phyloP scores from a whole-genome alignment of 1,140 invertebrate genomes.

The Octopus bimaculoides region DNA sequence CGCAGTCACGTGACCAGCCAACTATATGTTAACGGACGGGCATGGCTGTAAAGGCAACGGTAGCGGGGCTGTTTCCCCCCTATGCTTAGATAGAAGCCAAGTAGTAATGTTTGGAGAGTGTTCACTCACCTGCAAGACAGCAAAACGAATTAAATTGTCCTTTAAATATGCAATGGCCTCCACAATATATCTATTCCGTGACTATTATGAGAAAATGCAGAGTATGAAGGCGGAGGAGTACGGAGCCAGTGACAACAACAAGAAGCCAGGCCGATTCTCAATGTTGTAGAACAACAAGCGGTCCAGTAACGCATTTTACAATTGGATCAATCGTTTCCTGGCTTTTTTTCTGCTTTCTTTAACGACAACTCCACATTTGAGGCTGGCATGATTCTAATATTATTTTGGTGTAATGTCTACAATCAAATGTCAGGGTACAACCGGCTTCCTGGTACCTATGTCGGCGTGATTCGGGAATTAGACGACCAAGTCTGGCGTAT shows the following conservation, averaged over 20 bases:
- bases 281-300: not conserved
- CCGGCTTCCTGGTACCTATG: constrained; percentile 9
- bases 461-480: constrained; percentile 5
- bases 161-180: no score
- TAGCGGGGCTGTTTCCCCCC: not conserved
- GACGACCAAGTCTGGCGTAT: constrained; percentile 6
- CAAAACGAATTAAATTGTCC: no score
- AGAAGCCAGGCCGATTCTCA: not conserved
- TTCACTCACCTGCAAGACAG: not conserved
- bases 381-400: not conserved
- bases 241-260: not conserved
- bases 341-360: not conserved
- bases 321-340: not conserved
- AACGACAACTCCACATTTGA: not conserved
- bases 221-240: no score
- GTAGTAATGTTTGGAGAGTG: not conserved
- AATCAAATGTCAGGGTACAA: not conserved
- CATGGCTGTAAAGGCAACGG: not conserved
- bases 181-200: no score
- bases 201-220: no score
- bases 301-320: constrained; percentile 8
- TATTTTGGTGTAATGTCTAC: not conserved
- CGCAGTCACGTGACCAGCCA: constrained; percentile 52
- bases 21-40: not conserved
- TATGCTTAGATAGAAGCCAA: not conserved